Base-by-base conservation (phyloP, 2,113 vertebrate species). In the Orthonyx spaldingii region DNA sequence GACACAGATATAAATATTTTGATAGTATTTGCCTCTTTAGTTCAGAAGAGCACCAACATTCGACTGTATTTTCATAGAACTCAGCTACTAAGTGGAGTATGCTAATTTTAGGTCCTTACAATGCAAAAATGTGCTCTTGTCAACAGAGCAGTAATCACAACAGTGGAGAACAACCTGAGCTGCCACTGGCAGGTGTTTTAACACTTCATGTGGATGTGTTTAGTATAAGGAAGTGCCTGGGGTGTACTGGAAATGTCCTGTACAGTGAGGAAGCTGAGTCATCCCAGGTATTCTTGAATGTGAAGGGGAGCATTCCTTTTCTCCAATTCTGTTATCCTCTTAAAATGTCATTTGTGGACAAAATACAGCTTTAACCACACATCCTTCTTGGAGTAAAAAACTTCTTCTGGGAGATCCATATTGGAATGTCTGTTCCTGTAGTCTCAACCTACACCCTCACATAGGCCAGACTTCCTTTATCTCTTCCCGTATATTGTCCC, bases 401-500 rank as follows among this genome's bases (percentile, higher is more conserved):
- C 0, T 1, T 2, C 1, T 63, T 49, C n/a, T 9, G 10, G 47
- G 24, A 61, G 16, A 27, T 63, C 9, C 3, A 0, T 32, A 4
- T 3, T 32, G 50, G 42, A 74, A 23, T 64, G 47, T 5, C 8
- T 20, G 8, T 47, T 50, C 35, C 30, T 82, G 20, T 55, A 12
- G 23, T 47, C 46, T 74, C 74, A 37, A 4, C 17, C 8, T 65
- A 5, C 1, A 2, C 17, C 27, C 37, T 47, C 27, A 8, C 4
- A 10, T 3, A 61, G n/a, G 7, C 13, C 27, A 68, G 8, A 20
- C 32, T 27, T 66, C 20, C 33, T 56, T 55, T 37, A 6, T 35
- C 19, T 59, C 33, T 83, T 82, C 59, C 33, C 3, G 8, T 75
- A 0, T 56, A 1, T 28, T 60, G 23, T 49, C 32, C 55, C 26